These are phyloP conservation scores for Lindbergichthys nudifrons DNA, from an alignment of 2,797 vertebrate species.

Conservation along the genomic window DNA sequence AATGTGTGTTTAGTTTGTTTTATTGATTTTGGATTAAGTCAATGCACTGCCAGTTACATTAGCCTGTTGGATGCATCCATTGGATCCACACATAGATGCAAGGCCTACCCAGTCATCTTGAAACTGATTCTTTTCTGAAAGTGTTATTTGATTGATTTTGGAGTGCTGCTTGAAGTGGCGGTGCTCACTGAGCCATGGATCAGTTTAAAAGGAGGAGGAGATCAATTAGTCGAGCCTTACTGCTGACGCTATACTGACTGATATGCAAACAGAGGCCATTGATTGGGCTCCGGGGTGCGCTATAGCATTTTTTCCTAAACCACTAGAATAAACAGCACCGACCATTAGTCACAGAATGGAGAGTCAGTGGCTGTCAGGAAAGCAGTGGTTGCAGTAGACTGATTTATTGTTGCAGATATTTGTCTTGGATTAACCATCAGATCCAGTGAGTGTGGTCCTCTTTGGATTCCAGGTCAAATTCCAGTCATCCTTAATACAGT, in stretches of 20 bases:
- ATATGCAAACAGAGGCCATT: slow-evolving; percentile 71
- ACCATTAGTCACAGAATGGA: slow-evolving; percentile 54
- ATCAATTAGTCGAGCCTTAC: slow-evolving; percentile 72
- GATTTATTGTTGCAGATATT: slow-evolving; percentile 36
- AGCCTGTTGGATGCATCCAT: neutral
- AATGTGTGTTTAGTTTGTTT: neutral
- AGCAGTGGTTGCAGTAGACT: slow-evolving; percentile 27
- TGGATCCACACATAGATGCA: neutral
- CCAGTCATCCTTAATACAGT: neutral
- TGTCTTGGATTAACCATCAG: slow-evolving; percentile 25
- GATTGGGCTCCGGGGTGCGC: slow-evolving; percentile 56
- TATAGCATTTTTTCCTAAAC: slow-evolving; percentile 55
- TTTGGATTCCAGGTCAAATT: neutral
- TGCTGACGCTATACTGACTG: slow-evolving; percentile 67
- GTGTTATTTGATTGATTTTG: slow-evolving; percentile 52
- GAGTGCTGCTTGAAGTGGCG: slow-evolving; percentile 44
- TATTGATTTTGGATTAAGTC: neutral
- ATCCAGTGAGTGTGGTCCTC: slow-evolving; percentile 4
- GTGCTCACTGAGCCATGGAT: slow-evolving; percentile 51
- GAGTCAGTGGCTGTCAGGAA: slow-evolving; percentile 15
- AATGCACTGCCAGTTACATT: neutral
- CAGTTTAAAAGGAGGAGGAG: slow-evolving; percentile 61
- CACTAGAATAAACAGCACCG: slow-evolving; percentile 25
- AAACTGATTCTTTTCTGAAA: slow-evolving; percentile 20
- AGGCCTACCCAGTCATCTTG: slow-evolving; percentile 4